Evolutionary conservation across 2,113 vertebrate genomes (phyloP), one percentile per base, ranked within the genome.

Genomic region (Scomber colias): DNA sequence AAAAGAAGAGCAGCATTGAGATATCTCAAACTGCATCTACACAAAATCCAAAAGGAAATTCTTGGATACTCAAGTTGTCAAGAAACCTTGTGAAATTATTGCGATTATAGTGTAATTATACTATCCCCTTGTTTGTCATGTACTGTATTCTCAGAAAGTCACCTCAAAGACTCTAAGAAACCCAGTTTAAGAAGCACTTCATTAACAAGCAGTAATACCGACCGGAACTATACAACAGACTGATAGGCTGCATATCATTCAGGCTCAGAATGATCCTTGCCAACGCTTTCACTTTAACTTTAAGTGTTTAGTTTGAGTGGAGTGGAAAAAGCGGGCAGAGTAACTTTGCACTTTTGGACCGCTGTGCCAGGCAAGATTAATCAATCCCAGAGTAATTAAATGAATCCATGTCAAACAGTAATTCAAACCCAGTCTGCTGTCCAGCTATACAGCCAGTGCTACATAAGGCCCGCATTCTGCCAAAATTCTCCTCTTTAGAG

Each of bases 381-480:
- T 89, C 83, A 85, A 40, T 79, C 68, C 71, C 51, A 5, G 30
- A 85, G 63, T 84, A 82, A 87, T 88, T 83, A 84, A 85, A 87
- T 80, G 54, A 89, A 86, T 87, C 80, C 77, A 65, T 91, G 86
- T 90, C 83, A 82, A 84, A 75, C 78, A 83, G 86, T 82, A 77
- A 79, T 82, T 86, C 78, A 77, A 81, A 56, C 50, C 65, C 8
- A 3, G 17, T 82, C 27, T 62, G 59, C 57, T 73, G 81, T 84
- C 79, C 70, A 46, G 80, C 71, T 76, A 61, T 70, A 64, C 68
- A 68, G 60, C 68, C 74, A 68, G 48, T 7, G 50, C 67, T 86
- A 87, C 78, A 80, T 81, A 83, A 71, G 83, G 70, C 27, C 66
- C 57, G 53, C 16, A 11, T 63, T 63, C 81, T 86, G 81, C 87